A percentile compares a stretch with the other conserved stretches of the same genome.
phyloP scores from a whole-genome alignment of 2,113 vertebrate species.

The Eonycteris spelaea region DNA sequence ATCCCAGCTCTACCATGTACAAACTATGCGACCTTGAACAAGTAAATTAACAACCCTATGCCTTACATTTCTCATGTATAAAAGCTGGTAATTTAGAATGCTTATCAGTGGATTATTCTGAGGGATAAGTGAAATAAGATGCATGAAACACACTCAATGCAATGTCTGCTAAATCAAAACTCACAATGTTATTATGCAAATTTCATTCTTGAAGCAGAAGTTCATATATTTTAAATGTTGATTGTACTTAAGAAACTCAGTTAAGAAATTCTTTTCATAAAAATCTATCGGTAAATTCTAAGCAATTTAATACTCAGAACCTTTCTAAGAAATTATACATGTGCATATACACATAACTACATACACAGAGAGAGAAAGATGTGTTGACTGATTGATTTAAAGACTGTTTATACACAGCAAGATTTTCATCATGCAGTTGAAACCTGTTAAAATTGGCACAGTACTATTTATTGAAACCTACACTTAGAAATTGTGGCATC shows the following conservation, averaged over 20 bases:
- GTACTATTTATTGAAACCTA: background rate
- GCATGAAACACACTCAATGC: background rate
- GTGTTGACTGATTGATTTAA: background rate
- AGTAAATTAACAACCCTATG: background rate
- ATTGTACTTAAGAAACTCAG: background rate
- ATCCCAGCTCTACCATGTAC: background rate
- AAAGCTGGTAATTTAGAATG: background rate
- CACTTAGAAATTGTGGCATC: background rate
- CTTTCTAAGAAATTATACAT: background rate
- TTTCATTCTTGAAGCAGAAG: background rate
- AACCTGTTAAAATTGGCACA: background rate
- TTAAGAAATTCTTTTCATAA: slow-evolving; percentile 10
- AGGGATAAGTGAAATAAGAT: slow-evolving; percentile 18
- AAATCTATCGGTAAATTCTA: background rate
- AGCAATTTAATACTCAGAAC: background rate
- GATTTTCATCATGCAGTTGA: background rate
- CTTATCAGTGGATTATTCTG: background rate
- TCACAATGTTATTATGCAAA: background rate
- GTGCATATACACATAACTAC: no score
- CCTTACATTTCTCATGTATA: background rate
- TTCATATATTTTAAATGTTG: background rate
- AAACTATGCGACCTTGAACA: background rate
- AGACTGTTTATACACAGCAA: background rate
- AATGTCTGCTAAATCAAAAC: background rate
- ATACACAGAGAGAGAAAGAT: background rate